These are phyloP conservation scores for Urocynchramus pylzowi DNA, from an alignment of 2,113 vertebrate genomes.

Conservation along the genomic window DNA sequence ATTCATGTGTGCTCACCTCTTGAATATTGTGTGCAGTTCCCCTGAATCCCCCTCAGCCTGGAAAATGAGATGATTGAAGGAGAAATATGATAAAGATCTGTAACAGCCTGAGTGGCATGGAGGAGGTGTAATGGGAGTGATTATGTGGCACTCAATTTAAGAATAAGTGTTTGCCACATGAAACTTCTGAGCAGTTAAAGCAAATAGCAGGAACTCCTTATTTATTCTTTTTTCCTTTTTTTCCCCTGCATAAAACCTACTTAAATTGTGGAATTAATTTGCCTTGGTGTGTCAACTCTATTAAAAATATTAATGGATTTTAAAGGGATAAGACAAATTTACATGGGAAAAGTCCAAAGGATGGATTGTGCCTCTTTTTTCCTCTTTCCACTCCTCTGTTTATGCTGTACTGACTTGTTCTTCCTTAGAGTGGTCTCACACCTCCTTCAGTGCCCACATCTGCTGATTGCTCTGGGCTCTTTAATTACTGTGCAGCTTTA, in stretches of 20 bases:
- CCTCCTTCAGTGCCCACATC: neutral
- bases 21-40: neutral
- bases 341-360: neutral
- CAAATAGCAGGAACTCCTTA: neutral
- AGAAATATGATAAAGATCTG: neutral
- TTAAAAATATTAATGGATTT: neutral
- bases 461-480: neutral
- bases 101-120: neutral
- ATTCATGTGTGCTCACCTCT: neutral
- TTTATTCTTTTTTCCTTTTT: neutral
- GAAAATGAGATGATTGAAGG: neutral
- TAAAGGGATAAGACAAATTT: neutral
- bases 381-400: neutral
- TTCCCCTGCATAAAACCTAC: accelerated
- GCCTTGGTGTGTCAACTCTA: neutral
- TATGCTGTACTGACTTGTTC: neutral
- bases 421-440: neutral
- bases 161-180: neutral
- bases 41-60: neutral
- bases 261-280: neutral
- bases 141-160: neutral
- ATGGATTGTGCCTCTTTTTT: neutral
- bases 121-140: neutral
- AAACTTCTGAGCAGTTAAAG: constrained; percentile 5
- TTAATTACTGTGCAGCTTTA: neutral